Conservation (phyloP, 2,797 vertebrate genomes). For the Gouania willdenowi region DNA sequence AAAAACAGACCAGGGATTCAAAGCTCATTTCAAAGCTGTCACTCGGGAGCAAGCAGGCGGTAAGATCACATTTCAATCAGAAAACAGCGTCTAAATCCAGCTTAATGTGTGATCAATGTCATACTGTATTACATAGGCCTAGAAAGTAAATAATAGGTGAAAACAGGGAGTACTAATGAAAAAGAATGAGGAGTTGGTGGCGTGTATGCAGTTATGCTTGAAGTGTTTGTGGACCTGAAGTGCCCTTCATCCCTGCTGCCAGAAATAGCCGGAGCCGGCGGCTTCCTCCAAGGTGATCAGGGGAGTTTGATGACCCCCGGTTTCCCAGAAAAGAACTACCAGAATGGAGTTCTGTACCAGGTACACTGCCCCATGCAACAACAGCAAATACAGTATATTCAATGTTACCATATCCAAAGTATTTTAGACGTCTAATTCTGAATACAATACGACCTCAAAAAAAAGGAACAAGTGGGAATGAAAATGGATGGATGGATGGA, state of each 20-base stretch:
- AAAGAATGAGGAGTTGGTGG: neutral
- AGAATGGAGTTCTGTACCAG: slow-evolving; percentile 69
- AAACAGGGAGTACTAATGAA: neutral
- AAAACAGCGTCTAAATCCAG: slow-evolving; percentile 9
- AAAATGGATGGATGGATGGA: too few relatives aligned
- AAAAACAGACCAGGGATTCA: slow-evolving; percentile 70
- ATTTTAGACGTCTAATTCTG: too few relatives aligned
- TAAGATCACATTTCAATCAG: slow-evolving; percentile 33
- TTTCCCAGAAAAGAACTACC: slow-evolving; percentile 65
- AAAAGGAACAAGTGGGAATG: too few relatives aligned
- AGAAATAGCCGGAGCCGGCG: slow-evolving; percentile 79
- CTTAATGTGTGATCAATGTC: slow-evolving; percentile 14
- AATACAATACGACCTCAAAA: too few relatives aligned
- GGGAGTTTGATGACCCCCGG: slow-evolving; percentile 73
- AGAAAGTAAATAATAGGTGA: slow-evolving; percentile 35
- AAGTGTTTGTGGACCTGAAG: slow-evolving; percentile 45
- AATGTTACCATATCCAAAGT: too few relatives aligned
- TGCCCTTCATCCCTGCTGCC: slow-evolving; percentile 36
- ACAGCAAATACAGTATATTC: too few relatives aligned
- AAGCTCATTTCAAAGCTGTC: slow-evolving; percentile 70
- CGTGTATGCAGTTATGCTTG: slow-evolving; percentile 32
- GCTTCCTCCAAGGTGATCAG: slow-evolving; percentile 71
- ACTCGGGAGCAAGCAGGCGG: slow-evolving; percentile 53
- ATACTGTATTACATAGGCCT: slow-evolving; percentile 32
- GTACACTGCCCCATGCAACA: too few relatives aligned